Percentiles rank a stretch among this genome's conserved stretches.
Evolutionary conservation across 1,140 invertebrate genomes (phyloP).

Genomic region (Pentalonia nigronervosa): DNA sequence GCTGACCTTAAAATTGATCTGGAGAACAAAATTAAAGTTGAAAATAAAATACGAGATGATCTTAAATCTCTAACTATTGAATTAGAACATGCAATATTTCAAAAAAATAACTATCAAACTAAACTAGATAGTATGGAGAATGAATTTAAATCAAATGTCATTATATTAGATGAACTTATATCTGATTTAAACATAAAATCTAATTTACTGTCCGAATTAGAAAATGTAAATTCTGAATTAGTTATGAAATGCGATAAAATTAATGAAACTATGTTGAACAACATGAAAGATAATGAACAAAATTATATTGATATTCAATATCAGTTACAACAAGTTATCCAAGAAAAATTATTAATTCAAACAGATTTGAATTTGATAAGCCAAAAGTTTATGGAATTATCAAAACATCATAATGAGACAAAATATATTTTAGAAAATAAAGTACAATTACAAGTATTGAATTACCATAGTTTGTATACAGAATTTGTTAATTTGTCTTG

Average conservation of each 20-base stretch:
- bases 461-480: neutral
- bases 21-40: constrained; percentile 36
- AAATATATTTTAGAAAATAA: neutral
- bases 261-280: neutral
- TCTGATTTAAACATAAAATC: neutral
- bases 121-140: constrained; percentile 22
- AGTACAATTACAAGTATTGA: constrained; percentile 15
- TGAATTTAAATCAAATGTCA: neutral
- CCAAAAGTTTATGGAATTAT: constrained; percentile 16
- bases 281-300: neutral
- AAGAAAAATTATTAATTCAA: constrained; percentile 10
- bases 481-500: constrained; percentile 29
- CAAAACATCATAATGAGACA: neutral
- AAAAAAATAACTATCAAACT: neutral
- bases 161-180: neutral
- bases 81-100: neutral
- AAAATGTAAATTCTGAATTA: constrained; percentile 20
- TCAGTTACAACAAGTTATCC: neutral
- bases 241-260: neutral
- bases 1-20: neutral
- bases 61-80: neutral
- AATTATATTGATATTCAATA: neutral
- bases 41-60: constrained; percentile 45
- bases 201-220: neutral
- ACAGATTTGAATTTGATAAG: neutral